Conservation (phyloP, 2,888 invertebrate species). For the Artemia sinica region DNA sequence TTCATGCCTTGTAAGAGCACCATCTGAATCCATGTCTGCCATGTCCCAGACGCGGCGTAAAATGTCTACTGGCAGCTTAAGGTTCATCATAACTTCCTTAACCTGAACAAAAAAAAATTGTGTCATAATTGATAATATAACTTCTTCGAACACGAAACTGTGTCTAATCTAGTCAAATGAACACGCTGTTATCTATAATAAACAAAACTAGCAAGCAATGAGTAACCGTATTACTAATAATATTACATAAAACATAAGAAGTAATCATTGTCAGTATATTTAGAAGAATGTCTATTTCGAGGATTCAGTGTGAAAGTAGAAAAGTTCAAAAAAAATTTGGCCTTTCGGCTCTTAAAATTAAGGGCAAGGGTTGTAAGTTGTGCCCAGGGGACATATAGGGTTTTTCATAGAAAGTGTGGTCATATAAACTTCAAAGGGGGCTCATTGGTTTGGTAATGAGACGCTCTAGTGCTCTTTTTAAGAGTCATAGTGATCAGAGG, state of each 20-base stretch:
- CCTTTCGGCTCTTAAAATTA: no score
- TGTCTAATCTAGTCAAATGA: background rate
- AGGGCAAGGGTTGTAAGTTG: no score
- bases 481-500: no score
- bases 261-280: no score
- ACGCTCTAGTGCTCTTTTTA: no score
- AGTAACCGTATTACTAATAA: background rate
- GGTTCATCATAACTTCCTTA: conserved; percentile 80
- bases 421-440: no score
- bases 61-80: conserved; percentile 73
- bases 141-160: background rate
- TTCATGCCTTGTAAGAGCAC: conserved; percentile 85
- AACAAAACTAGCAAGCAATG: no score
- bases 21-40: conserved; percentile 94
- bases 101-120: conserved; percentile 37
- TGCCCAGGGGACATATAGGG: no score
- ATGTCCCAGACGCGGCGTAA: conserved; percentile 93
- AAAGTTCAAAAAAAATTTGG: no score
- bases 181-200: no score
- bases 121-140: background rate
- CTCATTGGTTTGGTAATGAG: no score
- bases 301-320: background rate
- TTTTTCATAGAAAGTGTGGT: no score
- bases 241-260: background rate
- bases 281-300: background rate